These are phyloP conservation scores for Sylvicapra grimmia DNA, from an alignment of 2,113 vertebrate species.

Conservation along the genomic window DNA sequence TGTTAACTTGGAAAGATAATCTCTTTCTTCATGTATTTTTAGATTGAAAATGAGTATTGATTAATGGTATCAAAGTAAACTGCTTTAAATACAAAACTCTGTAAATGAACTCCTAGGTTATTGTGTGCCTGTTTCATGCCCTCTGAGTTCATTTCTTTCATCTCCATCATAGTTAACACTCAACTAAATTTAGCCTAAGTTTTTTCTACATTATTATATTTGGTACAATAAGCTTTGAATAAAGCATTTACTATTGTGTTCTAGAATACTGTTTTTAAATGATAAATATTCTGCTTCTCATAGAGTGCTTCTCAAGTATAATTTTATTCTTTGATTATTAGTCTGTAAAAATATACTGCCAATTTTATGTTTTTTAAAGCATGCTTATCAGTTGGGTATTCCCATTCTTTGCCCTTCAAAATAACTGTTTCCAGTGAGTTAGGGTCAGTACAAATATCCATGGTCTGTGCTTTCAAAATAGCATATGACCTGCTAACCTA, in stretches of 20 bases:
- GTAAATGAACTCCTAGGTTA: neutral
- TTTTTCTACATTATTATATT: constrained; percentile 32
- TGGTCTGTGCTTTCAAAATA: neutral
- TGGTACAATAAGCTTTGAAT: neutral
- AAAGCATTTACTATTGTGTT: neutral
- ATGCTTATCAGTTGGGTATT: neutral
- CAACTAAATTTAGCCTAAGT: neutral
- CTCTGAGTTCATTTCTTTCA: neutral
- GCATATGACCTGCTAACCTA: neutral
- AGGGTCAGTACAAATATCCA: neutral
- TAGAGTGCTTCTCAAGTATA: neutral
- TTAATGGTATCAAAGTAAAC: constrained; percentile 1
- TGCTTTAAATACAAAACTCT: neutral
- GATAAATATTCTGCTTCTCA: neutral
- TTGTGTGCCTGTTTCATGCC: neutral
- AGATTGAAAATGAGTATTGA: neutral
- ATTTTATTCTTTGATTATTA: neutral
- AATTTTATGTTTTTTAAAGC: neutral
- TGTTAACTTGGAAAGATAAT: neutral
- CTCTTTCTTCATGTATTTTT: neutral
- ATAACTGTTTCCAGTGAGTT: neutral
- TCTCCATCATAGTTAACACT: neutral
- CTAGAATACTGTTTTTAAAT: constrained; percentile 20
- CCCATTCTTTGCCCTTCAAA: neutral
- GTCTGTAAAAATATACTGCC: neutral